Conservation (phyloP, 2,797 vertebrate genomes). For the Sebastes umbrosus region DNA sequence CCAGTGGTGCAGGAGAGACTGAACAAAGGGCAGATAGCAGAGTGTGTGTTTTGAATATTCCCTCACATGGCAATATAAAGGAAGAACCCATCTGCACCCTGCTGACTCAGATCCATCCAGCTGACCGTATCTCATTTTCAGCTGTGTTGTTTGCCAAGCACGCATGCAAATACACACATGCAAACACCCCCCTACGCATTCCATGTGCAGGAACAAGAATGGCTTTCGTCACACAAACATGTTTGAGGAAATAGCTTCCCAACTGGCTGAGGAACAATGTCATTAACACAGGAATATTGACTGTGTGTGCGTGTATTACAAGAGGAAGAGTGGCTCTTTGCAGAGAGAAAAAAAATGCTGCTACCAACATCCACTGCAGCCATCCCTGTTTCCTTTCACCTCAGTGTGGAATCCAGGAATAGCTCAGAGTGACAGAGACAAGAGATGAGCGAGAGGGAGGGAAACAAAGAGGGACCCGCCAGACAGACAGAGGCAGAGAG, state of each 20-base stretch:
- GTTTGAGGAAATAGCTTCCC: slow-evolving; percentile 57
- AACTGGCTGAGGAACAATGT: slow-evolving; percentile 41
- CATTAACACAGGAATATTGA: slow-evolving; percentile 31
- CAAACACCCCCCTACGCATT: slow-evolving; percentile 22
- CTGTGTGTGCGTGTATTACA: background rate
- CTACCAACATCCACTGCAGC: slow-evolving; percentile 47
- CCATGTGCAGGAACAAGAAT: slow-evolving; percentile 46
- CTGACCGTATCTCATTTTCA: slow-evolving; percentile 49
- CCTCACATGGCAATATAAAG: slow-evolving; percentile 38
- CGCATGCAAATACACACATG: slow-evolving; percentile 28
- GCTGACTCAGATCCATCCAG: slow-evolving; percentile 53
- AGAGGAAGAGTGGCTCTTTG: slow-evolving; percentile 25
- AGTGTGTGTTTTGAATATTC: slow-evolving; percentile 54
- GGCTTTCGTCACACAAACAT: slow-evolving; percentile 45
- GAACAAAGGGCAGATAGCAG: slow-evolving; percentile 57
- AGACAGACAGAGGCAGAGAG: slow-evolving; percentile 28
- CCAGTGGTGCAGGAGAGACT: slow-evolving; percentile 61
- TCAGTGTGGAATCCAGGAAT: slow-evolving; percentile 74
- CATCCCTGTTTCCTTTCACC: slow-evolving; percentile 73
- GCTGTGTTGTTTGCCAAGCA: slow-evolving; percentile 19
- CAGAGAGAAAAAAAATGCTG: slow-evolving; percentile 19
- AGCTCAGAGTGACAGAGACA: slow-evolving; percentile 59
- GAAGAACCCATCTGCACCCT: slow-evolving; percentile 43
- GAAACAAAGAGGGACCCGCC: slow-evolving; percentile 4
- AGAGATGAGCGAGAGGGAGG: slow-evolving; percentile 16